phyloP scores from a whole-genome alignment of 2,113 vertebrate species.

The Nothoprocta pentlandii region DNA sequence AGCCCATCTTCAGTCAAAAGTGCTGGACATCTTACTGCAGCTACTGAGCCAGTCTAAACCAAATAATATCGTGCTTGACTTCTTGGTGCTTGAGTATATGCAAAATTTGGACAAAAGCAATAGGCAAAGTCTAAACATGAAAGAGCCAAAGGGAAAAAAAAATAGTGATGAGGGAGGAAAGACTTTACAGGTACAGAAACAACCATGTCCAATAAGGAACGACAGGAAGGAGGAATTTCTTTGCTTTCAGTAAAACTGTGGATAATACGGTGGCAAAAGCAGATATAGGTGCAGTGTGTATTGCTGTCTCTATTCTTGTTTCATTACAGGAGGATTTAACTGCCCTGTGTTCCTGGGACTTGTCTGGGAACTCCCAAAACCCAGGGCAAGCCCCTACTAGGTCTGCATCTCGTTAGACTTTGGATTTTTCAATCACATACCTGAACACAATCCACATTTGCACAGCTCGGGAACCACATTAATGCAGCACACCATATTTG shows the following conservation, averaged over 20 bases:
- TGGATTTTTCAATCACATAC: neutral
- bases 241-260: neutral
- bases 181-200: neutral
- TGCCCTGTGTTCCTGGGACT: rapidly evolving
- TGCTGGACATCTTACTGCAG: neutral
- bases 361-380: neutral
- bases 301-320: neutral
- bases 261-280: neutral
- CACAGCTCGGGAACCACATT: neutral
- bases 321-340: neutral
- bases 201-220: neutral
- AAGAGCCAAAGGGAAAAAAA: neutral
- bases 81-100: neutral
- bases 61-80: neutral
- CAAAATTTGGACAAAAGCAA: neutral
- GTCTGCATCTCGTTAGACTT: neutral
- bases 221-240: neutral
- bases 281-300: rapidly evolving
- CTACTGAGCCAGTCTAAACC: neutral
- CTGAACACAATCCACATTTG: neutral
- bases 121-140: neutral
- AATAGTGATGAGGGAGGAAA: neutral
- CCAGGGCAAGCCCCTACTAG: neutral
- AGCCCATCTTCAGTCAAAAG: neutral
- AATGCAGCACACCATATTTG: neutral